These are phyloP conservation scores for Cerastoderma edule DNA, from an alignment of 2,888 invertebrate species.

Conservation along the genomic window DNA sequence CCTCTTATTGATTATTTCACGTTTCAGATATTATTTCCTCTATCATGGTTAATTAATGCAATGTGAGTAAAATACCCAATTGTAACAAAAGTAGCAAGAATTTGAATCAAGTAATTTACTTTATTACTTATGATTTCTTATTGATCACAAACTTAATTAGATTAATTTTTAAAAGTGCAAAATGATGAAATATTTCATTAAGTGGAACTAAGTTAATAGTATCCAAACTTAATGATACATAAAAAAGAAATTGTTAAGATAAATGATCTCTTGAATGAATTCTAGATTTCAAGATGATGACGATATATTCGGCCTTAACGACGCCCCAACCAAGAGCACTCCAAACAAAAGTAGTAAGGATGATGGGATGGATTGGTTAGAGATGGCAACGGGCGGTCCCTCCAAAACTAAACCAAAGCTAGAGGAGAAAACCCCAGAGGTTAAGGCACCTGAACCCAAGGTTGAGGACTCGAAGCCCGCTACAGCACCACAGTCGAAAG, in stretches of 20 bases:
- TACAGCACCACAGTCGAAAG: constrained; percentile 52
- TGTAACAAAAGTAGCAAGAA: too few relatives aligned
- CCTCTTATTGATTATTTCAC: too few relatives aligned
- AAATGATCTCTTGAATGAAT: not conserved
- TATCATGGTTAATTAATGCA: too few relatives aligned
- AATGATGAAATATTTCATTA: too few relatives aligned
- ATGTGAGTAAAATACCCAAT: too few relatives aligned
- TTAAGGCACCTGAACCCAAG: constrained; percentile 33
- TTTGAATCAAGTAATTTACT: too few relatives aligned
- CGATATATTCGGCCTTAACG: constrained; percentile 85
- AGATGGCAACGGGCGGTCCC: constrained; percentile 63
- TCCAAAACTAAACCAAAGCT: constrained; percentile 34
- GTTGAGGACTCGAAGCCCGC: constrained; percentile 51
- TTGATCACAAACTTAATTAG: too few relatives aligned
- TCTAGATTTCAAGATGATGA: constrained; percentile 83
- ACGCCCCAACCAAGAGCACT: constrained; percentile 65
- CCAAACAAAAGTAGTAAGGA: constrained; percentile 51
- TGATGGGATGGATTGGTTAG: constrained; percentile 79
- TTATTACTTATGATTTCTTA: too few relatives aligned
- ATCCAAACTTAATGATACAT: too few relatives aligned
- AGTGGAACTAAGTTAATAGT: too few relatives aligned
- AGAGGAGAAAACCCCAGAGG: constrained; percentile 26
- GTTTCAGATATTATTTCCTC: too few relatives aligned
- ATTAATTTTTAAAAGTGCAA: too few relatives aligned
- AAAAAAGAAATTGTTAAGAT: not conserved